These are phyloP conservation scores for Caenorhabditis imperialis DNA, from an alignment of 2,888 invertebrate genomes.

Conservation along the genomic window DNA sequence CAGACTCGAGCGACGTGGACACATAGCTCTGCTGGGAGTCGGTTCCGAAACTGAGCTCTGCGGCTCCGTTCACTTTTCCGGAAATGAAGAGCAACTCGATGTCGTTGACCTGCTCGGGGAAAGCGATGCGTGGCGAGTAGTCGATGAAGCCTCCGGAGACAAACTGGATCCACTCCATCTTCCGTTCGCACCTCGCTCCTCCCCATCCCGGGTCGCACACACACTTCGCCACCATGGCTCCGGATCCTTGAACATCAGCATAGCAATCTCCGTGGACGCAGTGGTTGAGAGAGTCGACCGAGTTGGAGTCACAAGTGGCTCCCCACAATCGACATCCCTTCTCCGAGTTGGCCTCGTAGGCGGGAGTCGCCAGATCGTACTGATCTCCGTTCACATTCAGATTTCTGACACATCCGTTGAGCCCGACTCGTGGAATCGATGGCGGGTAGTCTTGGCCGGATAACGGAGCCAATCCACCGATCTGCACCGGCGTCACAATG, in stretches of 20 bases:
- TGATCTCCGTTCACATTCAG: constrained; percentile 92
- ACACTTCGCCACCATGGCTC: constrained; percentile 82
- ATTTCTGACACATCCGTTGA: constrained; percentile 96
- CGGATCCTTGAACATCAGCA: constrained; percentile 64
- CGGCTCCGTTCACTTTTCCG: constrained; percentile 56
- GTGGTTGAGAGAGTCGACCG: constrained; percentile 82
- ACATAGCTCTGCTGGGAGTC: constrained; percentile 59
- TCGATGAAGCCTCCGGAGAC: constrained; percentile 66
- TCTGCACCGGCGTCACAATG: constrained; percentile 79
- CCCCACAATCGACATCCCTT: constrained; percentile 92
- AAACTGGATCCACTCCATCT: constrained; percentile 75
- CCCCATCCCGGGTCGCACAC: constrained; percentile 96
- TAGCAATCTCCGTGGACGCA: constrained; percentile 76
- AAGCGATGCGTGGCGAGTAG: constrained; percentile 63
- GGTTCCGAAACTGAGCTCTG: constrained; percentile 79
- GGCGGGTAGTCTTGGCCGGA: constrained; percentile 61
- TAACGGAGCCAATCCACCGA: constrained; percentile 83
- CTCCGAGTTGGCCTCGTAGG: constrained; percentile 79
- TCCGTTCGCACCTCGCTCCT: constrained; percentile 82
- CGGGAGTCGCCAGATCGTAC: constrained; percentile 94
- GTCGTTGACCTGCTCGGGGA: constrained; percentile 82
- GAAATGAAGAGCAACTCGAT: constrained; percentile 94
- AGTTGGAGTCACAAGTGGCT: constrained; percentile 88
- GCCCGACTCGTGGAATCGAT: constrained; percentile 81
- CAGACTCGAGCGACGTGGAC: constrained; percentile 57